A percentile compares a stretch with the other conserved stretches of the same genome.
phyloP scores from a whole-genome alignment of 2,113 vertebrate genomes.

The Planiliza haematocheilus region DNA sequence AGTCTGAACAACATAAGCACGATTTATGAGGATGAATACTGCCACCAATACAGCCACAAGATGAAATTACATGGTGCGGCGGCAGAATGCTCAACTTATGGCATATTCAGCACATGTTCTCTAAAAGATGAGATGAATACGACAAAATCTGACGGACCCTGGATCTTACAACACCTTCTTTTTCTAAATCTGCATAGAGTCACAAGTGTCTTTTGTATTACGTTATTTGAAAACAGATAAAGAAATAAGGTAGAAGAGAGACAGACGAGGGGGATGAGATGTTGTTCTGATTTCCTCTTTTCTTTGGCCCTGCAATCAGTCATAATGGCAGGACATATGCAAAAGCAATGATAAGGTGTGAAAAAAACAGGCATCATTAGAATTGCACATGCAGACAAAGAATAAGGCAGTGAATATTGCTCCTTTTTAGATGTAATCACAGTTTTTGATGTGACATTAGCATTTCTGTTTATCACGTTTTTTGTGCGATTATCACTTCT shows the following conservation, averaged over 20 bases:
- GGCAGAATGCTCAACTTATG: conserved; percentile 3
- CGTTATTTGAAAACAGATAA: conserved; percentile 18
- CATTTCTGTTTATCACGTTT: conserved; percentile 46
- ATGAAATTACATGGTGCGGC: conserved; percentile 7
- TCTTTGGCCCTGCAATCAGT: conserved; percentile 74
- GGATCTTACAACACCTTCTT: not conserved
- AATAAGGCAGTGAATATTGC: conserved; percentile 46
- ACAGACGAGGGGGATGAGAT: conserved; percentile 53
- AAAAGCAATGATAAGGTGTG: conserved; percentile 73
- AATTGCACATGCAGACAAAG: conserved; percentile 34
- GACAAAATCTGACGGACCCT: conserved; percentile 1
- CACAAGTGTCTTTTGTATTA: conserved; percentile 22
- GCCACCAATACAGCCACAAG: not conserved
- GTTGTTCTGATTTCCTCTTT: conserved; percentile 61
- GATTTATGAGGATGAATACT: not conserved
- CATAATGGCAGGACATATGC: conserved; percentile 60
- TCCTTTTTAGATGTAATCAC: conserved; percentile 73
- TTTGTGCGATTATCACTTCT: conserved; percentile 42
- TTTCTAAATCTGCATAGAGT: conserved; percentile 30
- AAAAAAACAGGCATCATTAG: conserved; percentile 71
- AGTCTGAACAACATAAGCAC: not conserved
- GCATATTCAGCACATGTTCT: conserved; percentile 7
- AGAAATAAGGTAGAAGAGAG: conserved; percentile 33
- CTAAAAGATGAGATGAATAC: conserved; percentile 18
- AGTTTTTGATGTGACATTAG: conserved; percentile 60